phyloP scores from a whole-genome alignment of 1,140 invertebrate genomes.

The Amphibalanus amphitrite region DNA sequence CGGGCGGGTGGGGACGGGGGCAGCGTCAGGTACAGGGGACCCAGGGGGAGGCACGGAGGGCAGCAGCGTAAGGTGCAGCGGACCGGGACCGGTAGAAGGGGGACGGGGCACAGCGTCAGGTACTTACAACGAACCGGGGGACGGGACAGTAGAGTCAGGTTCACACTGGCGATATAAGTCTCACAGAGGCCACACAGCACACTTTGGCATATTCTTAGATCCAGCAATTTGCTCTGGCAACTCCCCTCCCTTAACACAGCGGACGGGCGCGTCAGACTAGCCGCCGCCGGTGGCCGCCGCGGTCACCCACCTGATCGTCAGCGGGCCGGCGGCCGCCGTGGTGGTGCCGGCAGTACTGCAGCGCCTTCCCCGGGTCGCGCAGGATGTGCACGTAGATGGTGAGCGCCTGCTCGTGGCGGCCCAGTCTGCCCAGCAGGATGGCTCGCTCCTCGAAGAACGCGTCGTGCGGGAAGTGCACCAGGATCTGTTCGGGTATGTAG shows the following conservation, averaged over 20 bases:
- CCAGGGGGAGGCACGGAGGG: not conserved
- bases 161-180: not conserved
- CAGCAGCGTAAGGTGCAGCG: too few relatives aligned
- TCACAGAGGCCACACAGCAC: slow-evolving; percentile 31
- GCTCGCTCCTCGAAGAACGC: slow-evolving; percentile 67
- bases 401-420: slow-evolving; percentile 73
- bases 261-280: slow-evolving; percentile 6
- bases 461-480: slow-evolving; percentile 71
- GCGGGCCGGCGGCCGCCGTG: slow-evolving; percentile 22
- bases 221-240: slow-evolving; percentile 8
- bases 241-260: not conserved
- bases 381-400: slow-evolving; percentile 72
- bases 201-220: not conserved
- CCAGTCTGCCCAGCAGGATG: slow-evolving; percentile 71
- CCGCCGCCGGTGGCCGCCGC: too few relatives aligned
- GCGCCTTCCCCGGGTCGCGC: slow-evolving; percentile 60
- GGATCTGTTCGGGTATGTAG: slow-evolving; percentile 72
- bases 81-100: too few relatives aligned
- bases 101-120: too few relatives aligned
- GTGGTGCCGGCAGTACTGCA: slow-evolving; percentile 56
- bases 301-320: slow-evolving; percentile 15
- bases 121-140: not conserved
- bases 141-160: not conserved
- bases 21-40: slow-evolving; percentile 5
- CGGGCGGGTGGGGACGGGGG: not conserved